phyloP scores from a whole-genome alignment of 2,797 vertebrate genomes.

The Sebastes vulpes region DNA sequence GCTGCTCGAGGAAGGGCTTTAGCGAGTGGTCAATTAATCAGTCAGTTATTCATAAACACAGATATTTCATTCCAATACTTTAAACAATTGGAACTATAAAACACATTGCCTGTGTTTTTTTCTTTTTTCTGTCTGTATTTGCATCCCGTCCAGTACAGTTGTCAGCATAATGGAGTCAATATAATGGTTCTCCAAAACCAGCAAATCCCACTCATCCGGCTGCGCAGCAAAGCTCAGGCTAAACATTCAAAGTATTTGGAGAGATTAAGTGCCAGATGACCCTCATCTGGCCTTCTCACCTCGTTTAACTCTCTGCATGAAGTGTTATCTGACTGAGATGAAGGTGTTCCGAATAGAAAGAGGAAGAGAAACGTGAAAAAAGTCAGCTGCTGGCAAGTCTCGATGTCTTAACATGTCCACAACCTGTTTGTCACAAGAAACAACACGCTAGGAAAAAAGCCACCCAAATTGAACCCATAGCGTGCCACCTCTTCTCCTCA shows the following conservation, averaged over 20 bases:
- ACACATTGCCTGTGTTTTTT: background rate
- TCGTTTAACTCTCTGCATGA: slow-evolving; percentile 24
- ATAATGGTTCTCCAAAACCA: slow-evolving; percentile 13
- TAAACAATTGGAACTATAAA: background rate
- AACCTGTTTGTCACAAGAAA: slow-evolving; percentile 8
- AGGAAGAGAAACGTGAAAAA: background rate
- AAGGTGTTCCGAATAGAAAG: slow-evolving; percentile 21
- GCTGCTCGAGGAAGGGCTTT: background rate
- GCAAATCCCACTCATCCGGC: slow-evolving; percentile 53
- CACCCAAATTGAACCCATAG: background rate
- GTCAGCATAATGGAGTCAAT: slow-evolving; percentile 3
- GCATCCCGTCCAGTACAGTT: slow-evolving; percentile 5
- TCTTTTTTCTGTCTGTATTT: background rate
- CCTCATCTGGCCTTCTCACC: slow-evolving; percentile 36
- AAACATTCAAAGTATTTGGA: slow-evolving; percentile 61
- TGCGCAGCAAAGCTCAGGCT: slow-evolving; percentile 38
- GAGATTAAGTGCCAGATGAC: slow-evolving; percentile 55
- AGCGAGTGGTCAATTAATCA: background rate
- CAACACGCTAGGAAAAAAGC: background rate
- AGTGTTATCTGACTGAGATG: slow-evolving; percentile 44
- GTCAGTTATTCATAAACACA: background rate
- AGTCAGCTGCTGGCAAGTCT: background rate
- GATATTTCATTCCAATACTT: background rate
- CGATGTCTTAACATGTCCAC: background rate
- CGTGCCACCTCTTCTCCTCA: background rate